Evolutionary conservation across 1,140 invertebrate genomes (phyloP), one percentile per base, ranked within the genome.

Genomic region (Hycleus cichorii): DNA sequence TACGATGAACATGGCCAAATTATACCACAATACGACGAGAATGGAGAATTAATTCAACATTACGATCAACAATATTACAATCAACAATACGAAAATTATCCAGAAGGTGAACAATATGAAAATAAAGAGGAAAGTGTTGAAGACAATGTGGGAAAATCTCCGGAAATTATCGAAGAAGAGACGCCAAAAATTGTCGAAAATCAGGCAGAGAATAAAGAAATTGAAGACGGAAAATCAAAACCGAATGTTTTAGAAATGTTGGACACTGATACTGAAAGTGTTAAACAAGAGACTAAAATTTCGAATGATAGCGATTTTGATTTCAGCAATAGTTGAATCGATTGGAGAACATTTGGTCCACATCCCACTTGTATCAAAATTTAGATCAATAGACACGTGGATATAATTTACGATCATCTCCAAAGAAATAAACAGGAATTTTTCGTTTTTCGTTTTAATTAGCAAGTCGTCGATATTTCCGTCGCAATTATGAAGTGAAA

Each of bases 211-310:
- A 18, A 18, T 18, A 18, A 18, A 18, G 18, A 18, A 18, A 18
- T 18, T 18, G 12, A 12, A 12, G 12, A 12, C 1, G 18, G 18
- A 18, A 18, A 18, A 18, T 32, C 32, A 32, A 32, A 32, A 32
- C 7, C 32, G 32, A 32, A 64, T 43, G 59, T 64, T 9, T 45
- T 64, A 47, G 59, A 64, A 38, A 59, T 64, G 59, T 48, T 64
- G 26, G 63, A 64, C 39, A 64, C 63, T 25, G 63, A 64, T 42
- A 62, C 63, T n/a, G 63, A 64, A 57, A 64, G 63, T 54, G 12
- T 49, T 10, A 52, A 59, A 49, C 58, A 59, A 47, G 50, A 59
- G 3, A 48, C 49, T 9, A 58, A 53, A 11, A 40, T 53, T 45
- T 53, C 51, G 11, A 25, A 53, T 25, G 51, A 53, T 42, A 53